These are phyloP conservation scores for Luscinia megarhynchos DNA, from an alignment of 2,797 vertebrate genomes.

Conservation along the genomic window DNA sequence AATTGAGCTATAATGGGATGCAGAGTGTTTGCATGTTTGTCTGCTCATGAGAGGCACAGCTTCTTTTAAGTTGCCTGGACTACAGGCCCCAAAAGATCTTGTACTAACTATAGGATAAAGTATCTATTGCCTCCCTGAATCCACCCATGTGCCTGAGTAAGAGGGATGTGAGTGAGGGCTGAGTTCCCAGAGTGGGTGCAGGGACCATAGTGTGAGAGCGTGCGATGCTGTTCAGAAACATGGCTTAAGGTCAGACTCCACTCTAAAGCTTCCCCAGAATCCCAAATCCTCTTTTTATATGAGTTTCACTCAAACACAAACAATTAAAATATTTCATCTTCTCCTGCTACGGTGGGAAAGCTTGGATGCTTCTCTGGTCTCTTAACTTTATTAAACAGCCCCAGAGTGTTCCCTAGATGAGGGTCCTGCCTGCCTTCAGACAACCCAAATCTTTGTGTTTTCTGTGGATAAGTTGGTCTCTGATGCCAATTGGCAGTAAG, in stretches of 20 bases:
- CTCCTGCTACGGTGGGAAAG: conserved; percentile 36
- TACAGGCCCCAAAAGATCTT: background rate
- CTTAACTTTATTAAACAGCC: conserved; percentile 54
- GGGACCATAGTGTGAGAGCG: conserved; percentile 34
- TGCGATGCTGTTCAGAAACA: conserved; percentile 16
- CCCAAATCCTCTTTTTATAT: conserved; percentile 73
- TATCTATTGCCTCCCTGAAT: conserved; percentile 1
- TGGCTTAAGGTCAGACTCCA: conserved; percentile 56
- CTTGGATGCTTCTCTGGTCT: conserved; percentile 31
- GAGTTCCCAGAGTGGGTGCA: conserved; percentile 37
- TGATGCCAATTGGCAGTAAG: conserved; percentile 12
- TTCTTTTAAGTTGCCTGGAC: background rate
- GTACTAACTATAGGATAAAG: background rate
- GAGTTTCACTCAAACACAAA: conserved; percentile 66
- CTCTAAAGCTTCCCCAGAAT: conserved; percentile 62
- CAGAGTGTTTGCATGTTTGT: background rate
- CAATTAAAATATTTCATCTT: conserved; percentile 69
- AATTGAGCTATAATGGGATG: background rate
- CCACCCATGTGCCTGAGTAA: background rate
- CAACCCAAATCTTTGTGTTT: conserved; percentile 1
- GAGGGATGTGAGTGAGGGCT: background rate
- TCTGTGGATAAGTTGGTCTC: background rate
- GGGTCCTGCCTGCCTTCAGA: conserved; percentile 39
- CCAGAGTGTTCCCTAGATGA: background rate
- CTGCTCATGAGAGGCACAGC: background rate